Base-by-base conservation (phyloP, 2,113 vertebrate species). In the Xiphorhynchus elegans region DNA sequence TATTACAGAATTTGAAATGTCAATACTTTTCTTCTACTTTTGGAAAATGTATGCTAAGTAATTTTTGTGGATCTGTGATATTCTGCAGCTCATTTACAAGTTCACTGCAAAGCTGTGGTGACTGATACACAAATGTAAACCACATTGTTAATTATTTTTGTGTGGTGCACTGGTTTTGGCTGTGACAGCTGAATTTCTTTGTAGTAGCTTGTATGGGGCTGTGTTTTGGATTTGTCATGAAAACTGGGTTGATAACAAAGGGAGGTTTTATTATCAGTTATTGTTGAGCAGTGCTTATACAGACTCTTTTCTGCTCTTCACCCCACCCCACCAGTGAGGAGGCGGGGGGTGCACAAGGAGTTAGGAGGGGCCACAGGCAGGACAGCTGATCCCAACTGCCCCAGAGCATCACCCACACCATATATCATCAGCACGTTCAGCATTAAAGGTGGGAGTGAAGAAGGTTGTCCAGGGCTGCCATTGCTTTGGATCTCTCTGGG, bases 251-350 rank as follows among this genome's bases (percentile, higher is more conserved):
- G 37, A 8, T 40, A 69, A 80, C 11, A 46, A 5, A 46, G 18
- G 9, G 21, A 59, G 9, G 13, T 47, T 68, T 70, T 70, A 17
- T 60, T 60, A 39, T 60, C 37, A 31, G 39, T 40, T 58, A 52
- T 3, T 70, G 39, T 44, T 70, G 28, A 68, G 42, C 55, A 46
- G 44, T 28, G 4, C 29, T 47, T 52, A 20, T 5, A 35, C 10
- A 40, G 25, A 1, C 0, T 29, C 23, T 79, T 69, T 69, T 50
- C 55, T 63, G 53, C 37, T 80, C 6, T 26, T 81, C 63, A 33
- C 6, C 13, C 7, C 1, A 0, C 35, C 13, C 46, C 13, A 11
- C 26, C 44, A 73, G 17, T 0, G 1, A 73, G 17, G 2, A 62
- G 12, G 13, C 20, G 66, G 6, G 4, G 31, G 4, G 9, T 53